These are phyloP conservation scores for Manis javanica DNA, from an alignment of 2,797 vertebrate species.

Conservation along the genomic window DNA sequence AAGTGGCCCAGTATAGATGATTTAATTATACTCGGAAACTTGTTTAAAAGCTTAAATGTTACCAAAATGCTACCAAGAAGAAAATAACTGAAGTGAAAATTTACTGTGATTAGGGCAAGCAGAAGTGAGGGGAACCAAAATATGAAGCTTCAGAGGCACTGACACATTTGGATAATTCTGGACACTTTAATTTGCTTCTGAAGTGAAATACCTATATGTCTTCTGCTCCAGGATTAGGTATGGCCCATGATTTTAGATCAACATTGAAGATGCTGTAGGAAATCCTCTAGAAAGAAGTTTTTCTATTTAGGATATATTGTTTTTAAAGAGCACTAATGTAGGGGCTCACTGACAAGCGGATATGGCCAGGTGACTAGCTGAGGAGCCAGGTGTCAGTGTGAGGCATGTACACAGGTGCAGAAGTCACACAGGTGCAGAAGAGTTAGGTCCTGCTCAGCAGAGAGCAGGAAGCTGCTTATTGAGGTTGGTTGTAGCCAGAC, in stretches of 20 bases:
- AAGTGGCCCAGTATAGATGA: background rate
- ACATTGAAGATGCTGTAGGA: background rate
- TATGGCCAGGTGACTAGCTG: background rate
- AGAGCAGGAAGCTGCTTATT: background rate
- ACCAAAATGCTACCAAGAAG: background rate
- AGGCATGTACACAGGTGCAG: background rate
- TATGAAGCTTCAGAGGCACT: background rate
- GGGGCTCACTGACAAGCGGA: background rate
- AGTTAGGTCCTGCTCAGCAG: background rate
- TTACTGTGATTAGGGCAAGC: background rate
- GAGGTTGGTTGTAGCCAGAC: background rate
- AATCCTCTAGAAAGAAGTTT: background rate
- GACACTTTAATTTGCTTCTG: background rate
- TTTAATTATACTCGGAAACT: background rate
- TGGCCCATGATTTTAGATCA: background rate
- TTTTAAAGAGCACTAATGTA: constrained; percentile 26
- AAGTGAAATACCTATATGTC: constrained; percentile 1
- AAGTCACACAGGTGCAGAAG: background rate
- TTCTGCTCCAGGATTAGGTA: background rate
- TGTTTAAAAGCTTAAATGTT: constrained; percentile 11
- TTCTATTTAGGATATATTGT: background rate
- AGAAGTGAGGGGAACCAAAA: background rate
- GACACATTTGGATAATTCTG: background rate
- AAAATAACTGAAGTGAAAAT: background rate
- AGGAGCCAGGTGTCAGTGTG: background rate